Conservation (phyloP, 2,888 invertebrate species). For the Operophtera brumata region DNA sequence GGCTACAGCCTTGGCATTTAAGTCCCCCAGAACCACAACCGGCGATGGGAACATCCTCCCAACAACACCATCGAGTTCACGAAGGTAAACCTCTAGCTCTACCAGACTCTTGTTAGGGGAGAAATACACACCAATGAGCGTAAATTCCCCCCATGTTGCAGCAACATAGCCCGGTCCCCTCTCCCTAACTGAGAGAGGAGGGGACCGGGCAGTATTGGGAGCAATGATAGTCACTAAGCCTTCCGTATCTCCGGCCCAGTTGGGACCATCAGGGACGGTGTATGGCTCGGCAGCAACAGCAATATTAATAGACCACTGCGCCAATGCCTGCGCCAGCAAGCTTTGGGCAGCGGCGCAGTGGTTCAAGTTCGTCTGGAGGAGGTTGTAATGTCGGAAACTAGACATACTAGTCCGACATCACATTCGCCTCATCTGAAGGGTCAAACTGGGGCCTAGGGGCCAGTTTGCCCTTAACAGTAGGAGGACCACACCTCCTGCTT, state of each 20-base stretch:
- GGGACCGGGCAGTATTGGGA: not conserved
- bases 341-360: constrained; percentile 28
- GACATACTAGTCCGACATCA: not conserved
- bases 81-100: constrained; percentile 8
- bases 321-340: not conserved
- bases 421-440: not conserved
- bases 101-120: constrained; percentile 17
- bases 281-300: no score
- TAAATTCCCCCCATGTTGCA: constrained; percentile 6
- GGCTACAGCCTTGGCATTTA: not conserved
- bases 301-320: no score
- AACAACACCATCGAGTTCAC: not conserved
- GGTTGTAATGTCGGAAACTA: not conserved
- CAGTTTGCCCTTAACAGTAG: not conserved
- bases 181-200: not conserved
- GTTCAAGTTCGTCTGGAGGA: constrained; percentile 27
- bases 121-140: constrained; percentile 11
- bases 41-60: not conserved
- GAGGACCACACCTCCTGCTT: not conserved
- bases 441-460: not conserved
- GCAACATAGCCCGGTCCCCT: constrained; percentile 15
- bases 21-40: not conserved
- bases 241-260: constrained; percentile 15
- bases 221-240: constrained; percentile 12
- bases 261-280: not conserved